phyloP scores from a whole-genome alignment of 2,797 vertebrate genomes.

The Anisognathus igniventris region DNA sequence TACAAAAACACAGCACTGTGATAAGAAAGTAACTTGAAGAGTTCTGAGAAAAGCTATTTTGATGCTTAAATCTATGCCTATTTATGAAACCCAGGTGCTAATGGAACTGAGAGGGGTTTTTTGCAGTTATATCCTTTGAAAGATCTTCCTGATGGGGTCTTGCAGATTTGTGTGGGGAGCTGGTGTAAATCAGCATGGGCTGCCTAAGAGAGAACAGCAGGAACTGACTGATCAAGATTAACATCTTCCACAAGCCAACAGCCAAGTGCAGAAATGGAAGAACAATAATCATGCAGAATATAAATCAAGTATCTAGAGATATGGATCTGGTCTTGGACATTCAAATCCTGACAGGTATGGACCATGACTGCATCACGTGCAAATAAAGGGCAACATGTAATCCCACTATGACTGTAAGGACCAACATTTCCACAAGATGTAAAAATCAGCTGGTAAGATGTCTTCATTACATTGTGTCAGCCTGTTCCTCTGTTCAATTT shows the following conservation, averaged over 20 bases:
- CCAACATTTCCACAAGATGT: background rate
- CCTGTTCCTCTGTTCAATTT: background rate
- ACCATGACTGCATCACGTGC: background rate
- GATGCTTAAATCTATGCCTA: background rate
- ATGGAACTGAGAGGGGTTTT: accelerated
- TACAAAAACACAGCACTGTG: background rate
- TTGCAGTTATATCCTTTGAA: background rate
- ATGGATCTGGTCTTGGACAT: background rate
- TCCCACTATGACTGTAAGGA: background rate
- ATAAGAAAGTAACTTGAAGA: background rate
- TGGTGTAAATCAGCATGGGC: background rate
- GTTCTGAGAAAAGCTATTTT: background rate
- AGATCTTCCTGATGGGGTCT: background rate
- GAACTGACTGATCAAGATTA: background rate
- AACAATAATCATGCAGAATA: background rate
- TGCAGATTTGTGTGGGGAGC: background rate
- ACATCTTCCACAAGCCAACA: background rate
- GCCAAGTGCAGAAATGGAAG: background rate
- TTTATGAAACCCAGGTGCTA: background rate
- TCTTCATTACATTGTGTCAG: background rate
- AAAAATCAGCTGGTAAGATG: background rate
- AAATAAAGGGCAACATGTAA: background rate
- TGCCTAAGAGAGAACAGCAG: background rate
- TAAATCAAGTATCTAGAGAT: background rate
- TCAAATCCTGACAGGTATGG: background rate